Conservation (phyloP, 1,140 invertebrate genomes). For the Colletes gigas region DNA sequence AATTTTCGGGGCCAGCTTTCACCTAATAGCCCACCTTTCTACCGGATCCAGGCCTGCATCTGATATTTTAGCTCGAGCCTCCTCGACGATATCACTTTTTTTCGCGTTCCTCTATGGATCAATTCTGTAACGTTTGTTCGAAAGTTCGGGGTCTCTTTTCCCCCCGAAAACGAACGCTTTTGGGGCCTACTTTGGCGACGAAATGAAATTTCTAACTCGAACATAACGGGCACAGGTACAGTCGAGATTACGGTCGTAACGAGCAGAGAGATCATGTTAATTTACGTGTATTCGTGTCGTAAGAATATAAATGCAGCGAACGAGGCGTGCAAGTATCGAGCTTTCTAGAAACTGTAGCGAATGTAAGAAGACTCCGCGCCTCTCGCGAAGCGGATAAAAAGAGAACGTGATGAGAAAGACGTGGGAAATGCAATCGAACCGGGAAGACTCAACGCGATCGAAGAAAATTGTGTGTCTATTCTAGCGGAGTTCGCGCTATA, state of each 20-base stretch:
- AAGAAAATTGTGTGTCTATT: neutral
- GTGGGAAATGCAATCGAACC: neutral
- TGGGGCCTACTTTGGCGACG: too few species aligned
- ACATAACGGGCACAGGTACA: too few species aligned
- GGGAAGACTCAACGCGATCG: conserved; percentile 18
- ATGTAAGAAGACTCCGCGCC: neutral
- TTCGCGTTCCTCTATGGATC: neutral
- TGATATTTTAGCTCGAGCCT: neutral
- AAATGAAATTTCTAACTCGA: too few species aligned
- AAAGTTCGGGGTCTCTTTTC: too few species aligned
- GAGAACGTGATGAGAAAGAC: conserved; percentile 22
- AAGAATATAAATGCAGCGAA: too few species aligned
- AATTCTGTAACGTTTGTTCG: too few species aligned
- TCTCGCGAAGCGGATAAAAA: neutral
- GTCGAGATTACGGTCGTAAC: too few species aligned
- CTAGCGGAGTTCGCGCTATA: neutral
- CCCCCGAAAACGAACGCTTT: too few species aligned
- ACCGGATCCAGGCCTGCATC: conserved; percentile 27
- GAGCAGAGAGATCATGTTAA: too few species aligned
- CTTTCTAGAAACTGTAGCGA: neutral
- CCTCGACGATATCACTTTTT: neutral
- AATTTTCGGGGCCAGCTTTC: conserved; percentile 78
- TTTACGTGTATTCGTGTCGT: too few species aligned
- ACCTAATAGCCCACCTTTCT: conserved; percentile 69
- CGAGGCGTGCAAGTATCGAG: too few species aligned